Percentiles rank a stretch among this genome's conserved stretches.
phyloP scores from a whole-genome alignment of 2,113 vertebrate species.

The Semnopithecus entellus region DNA sequence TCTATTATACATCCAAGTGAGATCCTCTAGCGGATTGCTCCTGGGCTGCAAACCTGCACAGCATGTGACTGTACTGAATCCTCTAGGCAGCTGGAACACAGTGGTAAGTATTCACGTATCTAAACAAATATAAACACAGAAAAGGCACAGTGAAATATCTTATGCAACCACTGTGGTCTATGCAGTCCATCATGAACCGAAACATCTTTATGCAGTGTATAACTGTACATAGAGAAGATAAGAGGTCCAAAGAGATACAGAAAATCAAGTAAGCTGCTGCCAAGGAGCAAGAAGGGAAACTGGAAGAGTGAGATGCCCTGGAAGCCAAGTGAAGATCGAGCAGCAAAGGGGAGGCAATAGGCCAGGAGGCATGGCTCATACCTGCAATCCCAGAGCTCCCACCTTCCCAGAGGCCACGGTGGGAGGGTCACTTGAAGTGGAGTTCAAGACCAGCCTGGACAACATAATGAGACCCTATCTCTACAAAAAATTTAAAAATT shows the following conservation, averaged over 20 bases:
- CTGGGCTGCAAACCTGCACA: not conserved
- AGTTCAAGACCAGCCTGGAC: too few species aligned
- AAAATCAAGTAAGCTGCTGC: not conserved
- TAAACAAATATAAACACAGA: not conserved
- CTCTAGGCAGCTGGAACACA: not conserved
- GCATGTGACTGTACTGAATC: not conserved
- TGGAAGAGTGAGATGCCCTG: not conserved
- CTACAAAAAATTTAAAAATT: too few species aligned
- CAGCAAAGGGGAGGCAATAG: not conserved
- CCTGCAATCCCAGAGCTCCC: too few species aligned
- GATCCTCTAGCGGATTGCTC: not conserved
- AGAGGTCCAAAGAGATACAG: not conserved
- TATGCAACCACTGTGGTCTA: not conserved
- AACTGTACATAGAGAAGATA: not conserved
- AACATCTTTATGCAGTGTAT: not conserved
- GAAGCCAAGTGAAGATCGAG: not conserved
- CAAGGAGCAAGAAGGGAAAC: not conserved
- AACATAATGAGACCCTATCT: too few species aligned
- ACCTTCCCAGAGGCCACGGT: too few species aligned
- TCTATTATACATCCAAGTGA: not conserved
- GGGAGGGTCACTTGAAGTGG: too few species aligned
- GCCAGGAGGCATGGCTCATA: too few species aligned
- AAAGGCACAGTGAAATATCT: not conserved
- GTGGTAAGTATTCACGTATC: not conserved
- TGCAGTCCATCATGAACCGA: not conserved